A percentile compares a stretch with the other conserved stretches of the same genome.
Conservation (phyloP, 2,888 invertebrate species). For the Eudasyphora cyanicolor region DNA sequence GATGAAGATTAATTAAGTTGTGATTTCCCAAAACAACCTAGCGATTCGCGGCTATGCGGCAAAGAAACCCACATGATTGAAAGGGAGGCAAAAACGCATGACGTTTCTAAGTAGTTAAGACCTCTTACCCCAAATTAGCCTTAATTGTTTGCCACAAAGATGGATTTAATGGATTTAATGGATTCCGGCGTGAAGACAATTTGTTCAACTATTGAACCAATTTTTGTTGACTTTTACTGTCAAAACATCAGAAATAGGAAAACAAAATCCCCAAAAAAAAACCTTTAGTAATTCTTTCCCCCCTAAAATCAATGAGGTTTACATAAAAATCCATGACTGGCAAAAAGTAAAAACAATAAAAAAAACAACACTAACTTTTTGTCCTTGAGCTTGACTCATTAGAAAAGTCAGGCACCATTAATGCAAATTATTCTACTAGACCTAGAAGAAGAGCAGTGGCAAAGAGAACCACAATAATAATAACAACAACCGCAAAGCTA, state of each 20-base stretch:
- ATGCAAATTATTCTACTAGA: slow-evolving; percentile 26
- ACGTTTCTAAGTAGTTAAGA: background rate
- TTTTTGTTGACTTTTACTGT: background rate
- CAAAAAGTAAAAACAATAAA: background rate
- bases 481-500: background rate
- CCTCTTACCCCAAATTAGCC: background rate
- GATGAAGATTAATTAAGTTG: background rate
- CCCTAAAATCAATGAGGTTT: background rate
- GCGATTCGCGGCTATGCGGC: background rate
- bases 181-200: background rate
- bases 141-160: background rate
- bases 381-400: slow-evolving; percentile 45
- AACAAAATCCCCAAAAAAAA: background rate
- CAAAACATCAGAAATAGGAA: background rate
- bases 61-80: background rate
- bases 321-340: background rate
- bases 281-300: background rate
- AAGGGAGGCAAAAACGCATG: background rate
- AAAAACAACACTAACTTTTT: background rate
- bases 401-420: slow-evolving; percentile 40
- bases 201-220: background rate
- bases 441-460: background rate
- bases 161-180: background rate
- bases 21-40: too few relatives aligned
- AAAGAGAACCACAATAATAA: background rate